phyloP scores from a whole-genome alignment of 2,113 vertebrate genomes.

The Ginglymostoma cirratum region DNA sequence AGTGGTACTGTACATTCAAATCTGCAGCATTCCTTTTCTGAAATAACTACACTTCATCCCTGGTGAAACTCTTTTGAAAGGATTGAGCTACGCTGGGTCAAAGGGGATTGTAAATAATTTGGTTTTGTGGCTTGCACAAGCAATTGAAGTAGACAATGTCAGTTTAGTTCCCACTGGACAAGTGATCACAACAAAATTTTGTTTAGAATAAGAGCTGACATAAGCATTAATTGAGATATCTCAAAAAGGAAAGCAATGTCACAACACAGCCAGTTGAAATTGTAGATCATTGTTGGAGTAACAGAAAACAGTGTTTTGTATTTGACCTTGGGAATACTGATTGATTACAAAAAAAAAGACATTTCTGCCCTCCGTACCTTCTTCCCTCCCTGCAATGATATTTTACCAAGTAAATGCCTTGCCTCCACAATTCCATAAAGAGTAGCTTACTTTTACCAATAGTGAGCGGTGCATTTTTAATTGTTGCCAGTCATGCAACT shows the following conservation, averaged over 20 bases:
- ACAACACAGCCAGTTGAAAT: not conserved
- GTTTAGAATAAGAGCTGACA: not conserved
- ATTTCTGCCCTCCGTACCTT: not conserved
- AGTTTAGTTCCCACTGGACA: not conserved
- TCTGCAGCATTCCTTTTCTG: not conserved
- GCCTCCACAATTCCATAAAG: not conserved
- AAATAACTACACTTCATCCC: not conserved
- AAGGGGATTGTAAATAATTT: not conserved
- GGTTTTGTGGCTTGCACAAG: not conserved
- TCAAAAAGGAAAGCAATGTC: not conserved
- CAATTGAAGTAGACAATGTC: not conserved
- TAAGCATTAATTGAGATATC: conserved; percentile 22
- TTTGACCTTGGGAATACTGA: conserved; percentile 13
- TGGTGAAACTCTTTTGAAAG: not conserved
- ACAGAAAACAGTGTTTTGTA: not conserved
- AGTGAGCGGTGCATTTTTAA: not conserved
- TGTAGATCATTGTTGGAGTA: not conserved
- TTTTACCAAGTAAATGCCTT: not conserved
- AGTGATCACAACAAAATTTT: not conserved
- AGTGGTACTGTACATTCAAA: not conserved
- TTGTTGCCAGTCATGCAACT: not conserved
- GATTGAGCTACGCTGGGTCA: not conserved
- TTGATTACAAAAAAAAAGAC: not conserved
- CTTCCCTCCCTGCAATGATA: not conserved
- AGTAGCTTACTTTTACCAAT: not conserved